Conservation (phyloP, 2,113 vertebrate species). For the Atlantisia rogersi region DNA sequence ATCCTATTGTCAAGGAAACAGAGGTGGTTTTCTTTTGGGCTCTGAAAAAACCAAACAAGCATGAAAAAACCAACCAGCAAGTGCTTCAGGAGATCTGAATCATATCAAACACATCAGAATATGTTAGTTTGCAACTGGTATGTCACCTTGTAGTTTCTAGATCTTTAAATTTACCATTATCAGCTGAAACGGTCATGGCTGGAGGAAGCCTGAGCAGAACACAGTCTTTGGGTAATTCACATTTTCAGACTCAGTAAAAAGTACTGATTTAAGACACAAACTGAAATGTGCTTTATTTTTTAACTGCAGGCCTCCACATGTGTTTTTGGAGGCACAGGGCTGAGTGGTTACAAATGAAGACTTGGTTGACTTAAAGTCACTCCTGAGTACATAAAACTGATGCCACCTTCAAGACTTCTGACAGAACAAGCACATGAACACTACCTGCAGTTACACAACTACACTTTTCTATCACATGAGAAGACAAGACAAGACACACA, state of each 20-base stretch:
- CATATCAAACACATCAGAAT: background rate
- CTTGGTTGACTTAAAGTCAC: background rate
- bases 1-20: slow-evolving; percentile 93
- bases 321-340: background rate
- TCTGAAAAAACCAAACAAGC: slow-evolving; percentile 64
- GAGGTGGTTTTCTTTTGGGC: slow-evolving; percentile 94
- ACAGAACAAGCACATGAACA: background rate
- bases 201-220: background rate
- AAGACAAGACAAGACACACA: background rate
- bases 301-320: background rate
- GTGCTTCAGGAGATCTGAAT: background rate
- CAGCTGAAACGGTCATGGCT: background rate
- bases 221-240: background rate
- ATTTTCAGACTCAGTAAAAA: background rate
- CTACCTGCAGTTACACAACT: background rate
- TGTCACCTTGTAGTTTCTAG: background rate
- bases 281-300: background rate
- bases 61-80: background rate
- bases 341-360: background rate
- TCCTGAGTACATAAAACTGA: background rate
- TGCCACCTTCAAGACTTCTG: background rate
- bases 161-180: background rate
- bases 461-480: background rate
- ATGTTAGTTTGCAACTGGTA: background rate
- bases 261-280: background rate